Percentiles rank a stretch among this genome's conserved stretches.
phyloP scores from a whole-genome alignment of 2,113 vertebrate genomes.

The Corvus cornix region DNA sequence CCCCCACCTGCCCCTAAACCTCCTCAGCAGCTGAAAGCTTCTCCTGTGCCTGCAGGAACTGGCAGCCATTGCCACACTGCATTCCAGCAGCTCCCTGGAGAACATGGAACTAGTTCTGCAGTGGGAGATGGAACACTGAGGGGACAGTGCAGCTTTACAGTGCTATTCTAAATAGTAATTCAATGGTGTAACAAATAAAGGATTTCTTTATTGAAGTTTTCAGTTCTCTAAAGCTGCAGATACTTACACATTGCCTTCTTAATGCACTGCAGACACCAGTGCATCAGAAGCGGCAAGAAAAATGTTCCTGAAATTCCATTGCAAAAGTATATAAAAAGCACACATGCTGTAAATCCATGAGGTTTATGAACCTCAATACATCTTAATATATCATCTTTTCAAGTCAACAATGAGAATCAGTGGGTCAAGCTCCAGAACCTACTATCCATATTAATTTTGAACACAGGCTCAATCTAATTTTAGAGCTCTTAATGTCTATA shows the following conservation, averaged over 20 bases:
- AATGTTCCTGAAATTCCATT: neutral
- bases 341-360: neutral
- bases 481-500: neutral
- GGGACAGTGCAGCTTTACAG: neutral
- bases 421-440: neutral
- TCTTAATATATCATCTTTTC: neutral
- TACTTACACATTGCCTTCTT: neutral
- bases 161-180: neutral
- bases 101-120: neutral
- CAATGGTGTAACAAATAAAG: neutral
- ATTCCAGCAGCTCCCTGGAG: neutral
- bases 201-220: neutral
- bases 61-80: fast-evolving
- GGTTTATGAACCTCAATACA: neutral
- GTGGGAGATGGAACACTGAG: neutral
- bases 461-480: neutral
- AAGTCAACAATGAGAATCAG: neutral
- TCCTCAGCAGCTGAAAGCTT: neutral
- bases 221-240: neutral
- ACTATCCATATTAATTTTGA: neutral
- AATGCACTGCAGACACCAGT: neutral
- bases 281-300: neutral
- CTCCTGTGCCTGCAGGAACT: neutral
- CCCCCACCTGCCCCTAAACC: neutral
- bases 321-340: neutral